Percentiles rank a stretch among this genome's conserved stretches.
These are phyloP conservation scores for Drosophila maculinotata DNA, from an alignment of 2,888 invertebrate species.

Conservation along the genomic window DNA sequence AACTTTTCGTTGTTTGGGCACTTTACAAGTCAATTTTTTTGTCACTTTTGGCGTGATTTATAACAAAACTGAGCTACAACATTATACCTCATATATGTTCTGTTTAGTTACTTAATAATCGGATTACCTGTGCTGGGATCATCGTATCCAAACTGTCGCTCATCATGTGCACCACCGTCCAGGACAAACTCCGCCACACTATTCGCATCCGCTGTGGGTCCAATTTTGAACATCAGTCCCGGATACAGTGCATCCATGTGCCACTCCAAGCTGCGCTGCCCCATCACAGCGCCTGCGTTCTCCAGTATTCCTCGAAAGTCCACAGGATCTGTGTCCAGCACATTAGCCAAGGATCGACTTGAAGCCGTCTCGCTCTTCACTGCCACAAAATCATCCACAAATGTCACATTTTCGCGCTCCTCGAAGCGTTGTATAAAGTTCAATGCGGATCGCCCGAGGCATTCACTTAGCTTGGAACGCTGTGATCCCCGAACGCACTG, in stretches of 20 bases:
- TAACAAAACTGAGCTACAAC: too few relatives aligned
- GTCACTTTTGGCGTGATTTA: too few relatives aligned
- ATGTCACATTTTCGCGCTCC: slow-evolving; percentile 88
- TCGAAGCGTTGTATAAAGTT: slow-evolving; percentile 89
- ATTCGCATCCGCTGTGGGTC: slow-evolving; percentile 89
- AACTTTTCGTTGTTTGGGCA: too few relatives aligned
- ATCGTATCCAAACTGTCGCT: slow-evolving; percentile 85
- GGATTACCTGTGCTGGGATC: slow-evolving; percentile 83
- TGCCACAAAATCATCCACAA: slow-evolving; percentile 88
- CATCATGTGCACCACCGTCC: slow-evolving; percentile 86
- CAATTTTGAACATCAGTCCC: slow-evolving; percentile 90
- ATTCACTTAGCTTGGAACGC: slow-evolving; percentile 87
- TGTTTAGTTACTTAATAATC: too few relatives aligned
- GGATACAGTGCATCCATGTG: slow-evolving; percentile 90
- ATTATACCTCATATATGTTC: too few relatives aligned
- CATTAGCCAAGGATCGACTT: slow-evolving; percentile 88
- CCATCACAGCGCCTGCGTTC: slow-evolving; percentile 89
- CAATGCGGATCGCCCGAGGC: slow-evolving; percentile 90
- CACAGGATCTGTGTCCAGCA: slow-evolving; percentile 90
- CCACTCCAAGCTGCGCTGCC: slow-evolving; percentile 91
- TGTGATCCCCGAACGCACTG: slow-evolving; percentile 86
- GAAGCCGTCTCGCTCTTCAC: slow-evolving; percentile 88
- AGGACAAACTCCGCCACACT: slow-evolving; percentile 91
- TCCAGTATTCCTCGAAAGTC: slow-evolving; percentile 90
- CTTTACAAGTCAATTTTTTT: too few relatives aligned